phyloP scores from a whole-genome alignment of 2,888 invertebrate genomes.

The Eupithecia abbreviata region DNA sequence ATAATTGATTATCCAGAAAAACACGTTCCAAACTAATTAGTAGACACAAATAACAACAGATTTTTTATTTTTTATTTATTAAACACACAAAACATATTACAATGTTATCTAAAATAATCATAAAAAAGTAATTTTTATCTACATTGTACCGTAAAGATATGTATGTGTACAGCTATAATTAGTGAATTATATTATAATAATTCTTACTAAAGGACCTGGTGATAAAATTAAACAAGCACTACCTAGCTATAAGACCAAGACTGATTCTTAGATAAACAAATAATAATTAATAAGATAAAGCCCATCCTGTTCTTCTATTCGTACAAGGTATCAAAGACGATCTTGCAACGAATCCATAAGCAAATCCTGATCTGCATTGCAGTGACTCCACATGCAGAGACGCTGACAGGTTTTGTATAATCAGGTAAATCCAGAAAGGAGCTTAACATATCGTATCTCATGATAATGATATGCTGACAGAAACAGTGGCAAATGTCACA shows the following conservation, averaged over 20 bases:
- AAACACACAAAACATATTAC: too few species aligned
- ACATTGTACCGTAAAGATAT: too few species aligned
- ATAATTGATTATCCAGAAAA: background rate
- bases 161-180: too few species aligned
- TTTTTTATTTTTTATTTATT: too few species aligned
- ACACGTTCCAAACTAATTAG: background rate
- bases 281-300: background rate
- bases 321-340: slow-evolving; percentile 25
- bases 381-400: slow-evolving; percentile 26
- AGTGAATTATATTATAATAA: too few species aligned
- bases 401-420: slow-evolving; percentile 39
- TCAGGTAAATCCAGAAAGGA: slow-evolving; percentile 26
- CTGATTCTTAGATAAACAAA: background rate
- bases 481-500: slow-evolving; percentile 7
- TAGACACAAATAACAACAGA: background rate
- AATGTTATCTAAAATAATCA: too few species aligned
- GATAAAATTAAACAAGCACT: too few species aligned
- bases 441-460: slow-evolving; percentile 20
- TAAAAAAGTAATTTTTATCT: too few species aligned
- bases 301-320: slow-evolving; percentile 19
- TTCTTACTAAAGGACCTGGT: too few species aligned
- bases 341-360: slow-evolving; percentile 35
- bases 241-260: too few species aligned
- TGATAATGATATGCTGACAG: slow-evolving; percentile 8
- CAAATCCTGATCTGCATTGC: slow-evolving; percentile 34